Evolutionary conservation across 2,113 vertebrate genomes (phyloP), one percentile per base, ranked within the genome.

Genomic region (Sisor rabdophorus): DNA sequence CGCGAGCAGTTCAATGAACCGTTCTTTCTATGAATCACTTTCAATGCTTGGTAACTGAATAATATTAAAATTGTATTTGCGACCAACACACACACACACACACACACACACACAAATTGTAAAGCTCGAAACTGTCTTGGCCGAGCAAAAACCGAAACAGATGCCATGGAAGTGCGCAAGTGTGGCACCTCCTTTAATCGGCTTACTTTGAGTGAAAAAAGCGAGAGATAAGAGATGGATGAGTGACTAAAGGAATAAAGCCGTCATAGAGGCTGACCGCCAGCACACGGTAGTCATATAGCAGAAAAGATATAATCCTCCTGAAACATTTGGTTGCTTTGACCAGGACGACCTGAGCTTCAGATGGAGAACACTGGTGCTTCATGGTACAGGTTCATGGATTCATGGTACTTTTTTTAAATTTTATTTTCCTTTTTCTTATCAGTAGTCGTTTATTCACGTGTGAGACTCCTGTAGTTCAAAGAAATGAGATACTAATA

Each of bases 131-230:
- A 68, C 65, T 26, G n/a, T 79, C 65, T 79, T 83, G 82, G 82
- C 82, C 44, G 6, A 15, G 73, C 44, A 61, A 76, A 80, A 75
- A 67, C 11, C 6, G 63, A 79, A 76, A 73, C 82, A 83, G 82
- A 81, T 79, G 82, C 69, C 60, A 61, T 60, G 65, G 40, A 68
- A 64, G 61, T 72, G 40, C 63, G 71, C 60, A 36, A 80, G 75
- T 64, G 70, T 77, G 77, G 70, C 77, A 70, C 73, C 75, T 73
- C 73, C 77, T 58, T 67, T 83, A 83, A 83, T 83, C 82, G 76
- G 82, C 82, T 83, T 83, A 83, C 76, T 30, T 71, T 77, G 78
- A 28, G 48, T 63, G 65, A 78, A 76, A 74, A 74, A 74, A 36
- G 64, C 56, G 50, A 40, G 65, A 70, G 76, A 65, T 78, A 56